Conservation (phyloP, 2,888 invertebrate species). For the Andrena dorsata region DNA sequence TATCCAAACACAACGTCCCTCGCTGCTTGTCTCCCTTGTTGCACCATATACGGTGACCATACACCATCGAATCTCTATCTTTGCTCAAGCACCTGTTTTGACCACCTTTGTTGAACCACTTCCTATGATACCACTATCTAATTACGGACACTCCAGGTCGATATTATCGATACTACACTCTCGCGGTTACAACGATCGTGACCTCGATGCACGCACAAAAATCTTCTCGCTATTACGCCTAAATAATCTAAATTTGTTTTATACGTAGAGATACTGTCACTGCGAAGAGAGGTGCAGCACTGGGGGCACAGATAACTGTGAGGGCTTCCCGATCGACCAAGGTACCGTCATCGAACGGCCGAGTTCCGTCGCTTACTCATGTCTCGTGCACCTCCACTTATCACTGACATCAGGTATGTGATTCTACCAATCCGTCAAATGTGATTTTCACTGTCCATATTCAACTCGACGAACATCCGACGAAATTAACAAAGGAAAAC, state of each 20-base stretch:
- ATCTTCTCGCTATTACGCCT: neutral
- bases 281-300: slow-evolving; percentile 15
- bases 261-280: neutral
- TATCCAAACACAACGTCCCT: slow-evolving; percentile 69
- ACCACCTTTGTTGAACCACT: neutral
- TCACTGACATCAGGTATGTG: slow-evolving; percentile 47
- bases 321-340: slow-evolving; percentile 65
- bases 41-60: slow-evolving; percentile 62
- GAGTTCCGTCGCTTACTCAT: slow-evolving; percentile 60
- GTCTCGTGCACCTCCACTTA: slow-evolving; percentile 12
- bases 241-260: slow-evolving; percentile 2
- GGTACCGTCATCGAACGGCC: slow-evolving; percentile 48
- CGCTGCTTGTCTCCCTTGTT: slow-evolving; percentile 58
- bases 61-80: slow-evolving; percentile 39
- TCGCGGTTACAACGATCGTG: neutral
- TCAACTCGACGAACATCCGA: neutral
- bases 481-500: neutral
- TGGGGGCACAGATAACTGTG: slow-evolving; percentile 54
- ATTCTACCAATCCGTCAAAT: neutral
- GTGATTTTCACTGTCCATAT: too few relatives aligned
- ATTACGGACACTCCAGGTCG: neutral
- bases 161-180: slow-evolving; percentile 3
- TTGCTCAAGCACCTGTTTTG: neutral
- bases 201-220: neutral
- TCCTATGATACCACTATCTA: neutral